These are phyloP conservation scores for Pygoscelis adeliae DNA, from an alignment of 2,113 vertebrate genomes.

Conservation along the genomic window DNA sequence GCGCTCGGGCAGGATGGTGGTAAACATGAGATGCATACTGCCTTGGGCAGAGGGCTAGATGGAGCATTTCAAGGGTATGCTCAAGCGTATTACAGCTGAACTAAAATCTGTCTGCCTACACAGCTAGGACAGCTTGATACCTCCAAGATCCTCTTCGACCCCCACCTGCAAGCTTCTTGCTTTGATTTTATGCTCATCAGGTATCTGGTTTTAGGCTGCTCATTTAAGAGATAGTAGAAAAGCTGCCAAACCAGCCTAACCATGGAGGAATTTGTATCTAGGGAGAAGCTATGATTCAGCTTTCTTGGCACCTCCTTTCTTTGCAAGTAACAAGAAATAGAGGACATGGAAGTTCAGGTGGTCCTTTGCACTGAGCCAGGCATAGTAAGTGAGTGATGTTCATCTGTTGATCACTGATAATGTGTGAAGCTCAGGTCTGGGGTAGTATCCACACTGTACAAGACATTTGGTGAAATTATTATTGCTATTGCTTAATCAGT, in stretches of 20 bases:
- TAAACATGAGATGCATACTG: neutral
- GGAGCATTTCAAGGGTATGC: neutral
- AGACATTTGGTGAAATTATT: neutral
- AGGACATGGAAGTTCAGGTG: neutral
- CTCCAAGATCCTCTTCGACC: neutral
- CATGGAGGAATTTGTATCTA: neutral
- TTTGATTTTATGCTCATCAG: neutral
- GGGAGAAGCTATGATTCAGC: neutral
- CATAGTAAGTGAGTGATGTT: neutral
- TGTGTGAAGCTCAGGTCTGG: neutral
- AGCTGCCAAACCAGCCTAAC: neutral
- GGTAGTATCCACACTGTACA: neutral
- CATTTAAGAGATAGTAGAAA: neutral
- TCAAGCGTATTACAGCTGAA: neutral
- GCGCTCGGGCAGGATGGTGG: neutral
- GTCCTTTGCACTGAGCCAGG: neutral
- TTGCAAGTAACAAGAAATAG: neutral
- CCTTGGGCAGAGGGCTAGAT: neutral
- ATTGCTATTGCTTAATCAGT: neutral
- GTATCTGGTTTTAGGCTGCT: neutral
- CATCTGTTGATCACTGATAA: neutral
- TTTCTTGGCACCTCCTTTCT: neutral
- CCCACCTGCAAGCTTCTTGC: neutral
- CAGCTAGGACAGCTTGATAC: neutral
- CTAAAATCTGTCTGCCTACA: neutral